Evolutionary conservation across 2,113 vertebrate species (phyloP).

Genomic region (Oryzias javanicus): DNA sequence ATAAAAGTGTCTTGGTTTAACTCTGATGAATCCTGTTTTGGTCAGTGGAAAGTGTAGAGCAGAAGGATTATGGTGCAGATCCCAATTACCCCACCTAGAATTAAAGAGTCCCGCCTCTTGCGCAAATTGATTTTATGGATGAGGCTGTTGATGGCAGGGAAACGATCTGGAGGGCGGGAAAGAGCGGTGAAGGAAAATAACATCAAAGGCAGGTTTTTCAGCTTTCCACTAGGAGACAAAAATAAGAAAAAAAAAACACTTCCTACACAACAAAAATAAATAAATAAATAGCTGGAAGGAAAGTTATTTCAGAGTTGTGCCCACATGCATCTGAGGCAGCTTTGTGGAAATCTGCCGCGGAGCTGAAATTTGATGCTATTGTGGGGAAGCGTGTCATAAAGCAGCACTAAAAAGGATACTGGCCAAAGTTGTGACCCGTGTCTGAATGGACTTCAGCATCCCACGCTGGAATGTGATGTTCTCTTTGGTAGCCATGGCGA

Average conservation of each 20-base stretch:
- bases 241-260: constrained; percentile 8
- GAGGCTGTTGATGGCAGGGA: constrained; percentile 92
- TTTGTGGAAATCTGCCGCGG: neutral
- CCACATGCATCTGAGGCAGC: neutral
- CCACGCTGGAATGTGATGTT: constrained; percentile 96
- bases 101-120: constrained; percentile 92
- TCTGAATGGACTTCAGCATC: constrained; percentile 93
- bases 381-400: neutral
- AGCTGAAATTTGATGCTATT: neutral
- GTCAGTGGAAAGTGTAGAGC: constrained; percentile 91
- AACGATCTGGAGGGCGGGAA: constrained; percentile 82
- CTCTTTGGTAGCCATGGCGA: constrained; percentile 98
- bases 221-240: constrained; percentile 21
- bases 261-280: neutral
- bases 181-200: constrained; percentile 59
- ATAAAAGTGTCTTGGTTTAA: constrained; percentile 34
- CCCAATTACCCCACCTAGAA: constrained; percentile 86
- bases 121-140: constrained; percentile 95
- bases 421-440: constrained; percentile 94
- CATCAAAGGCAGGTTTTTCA: constrained; percentile 13
- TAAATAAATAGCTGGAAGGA: constrained; percentile 4
- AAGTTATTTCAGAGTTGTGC: neutral
- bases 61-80: constrained; percentile 92
- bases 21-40: constrained; percentile 4
- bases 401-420: constrained; percentile 87